Evolutionary conservation across 2,888 invertebrate species (phyloP).

Genomic region (Phaedon cochleariae): DNA sequence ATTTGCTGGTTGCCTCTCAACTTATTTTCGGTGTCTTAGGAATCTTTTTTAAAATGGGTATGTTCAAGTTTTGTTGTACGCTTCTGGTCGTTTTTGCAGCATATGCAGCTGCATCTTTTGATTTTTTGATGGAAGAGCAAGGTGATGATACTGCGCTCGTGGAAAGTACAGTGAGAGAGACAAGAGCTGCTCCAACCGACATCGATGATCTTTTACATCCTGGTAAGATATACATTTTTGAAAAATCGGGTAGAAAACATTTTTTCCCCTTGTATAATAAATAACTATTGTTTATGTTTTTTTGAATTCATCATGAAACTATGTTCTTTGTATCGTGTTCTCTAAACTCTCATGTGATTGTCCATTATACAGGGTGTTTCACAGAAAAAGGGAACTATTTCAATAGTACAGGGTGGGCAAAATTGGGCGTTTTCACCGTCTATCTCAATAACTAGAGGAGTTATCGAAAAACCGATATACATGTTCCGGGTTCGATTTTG

Average conservation of each 20-base stretch:
- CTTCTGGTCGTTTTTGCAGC: conserved; percentile 63
- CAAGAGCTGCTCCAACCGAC: conserved; percentile 60
- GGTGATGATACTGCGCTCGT: conserved; percentile 67
- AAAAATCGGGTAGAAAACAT: neutral
- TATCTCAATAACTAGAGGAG: too few species aligned
- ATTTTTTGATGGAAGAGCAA: conserved; percentile 49
- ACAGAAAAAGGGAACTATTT: too few species aligned
- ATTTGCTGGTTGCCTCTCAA: neutral
- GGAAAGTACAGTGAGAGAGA: conserved; percentile 68
- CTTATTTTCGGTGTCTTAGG: neutral
- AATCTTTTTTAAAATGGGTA: neutral
- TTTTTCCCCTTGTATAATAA: too few species aligned
- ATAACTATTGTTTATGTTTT: neutral
- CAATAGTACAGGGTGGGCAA: too few species aligned
- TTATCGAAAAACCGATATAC: too few species aligned
- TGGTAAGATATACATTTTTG: conserved; percentile 44
- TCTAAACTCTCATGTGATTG: too few species aligned
- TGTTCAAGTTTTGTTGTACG: conserved; percentile 64
- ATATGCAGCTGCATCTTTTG: conserved; percentile 38
- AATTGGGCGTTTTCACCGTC: too few species aligned
- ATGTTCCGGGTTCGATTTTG: too few species aligned
- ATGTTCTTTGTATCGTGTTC: too few species aligned
- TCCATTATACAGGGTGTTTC: too few species aligned
- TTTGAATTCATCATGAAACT: too few species aligned
- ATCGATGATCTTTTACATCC: conserved; percentile 54